Evolutionary conservation across 2,797 vertebrate genomes (phyloP).

Genomic region (Cossypha polioptera): DNA sequence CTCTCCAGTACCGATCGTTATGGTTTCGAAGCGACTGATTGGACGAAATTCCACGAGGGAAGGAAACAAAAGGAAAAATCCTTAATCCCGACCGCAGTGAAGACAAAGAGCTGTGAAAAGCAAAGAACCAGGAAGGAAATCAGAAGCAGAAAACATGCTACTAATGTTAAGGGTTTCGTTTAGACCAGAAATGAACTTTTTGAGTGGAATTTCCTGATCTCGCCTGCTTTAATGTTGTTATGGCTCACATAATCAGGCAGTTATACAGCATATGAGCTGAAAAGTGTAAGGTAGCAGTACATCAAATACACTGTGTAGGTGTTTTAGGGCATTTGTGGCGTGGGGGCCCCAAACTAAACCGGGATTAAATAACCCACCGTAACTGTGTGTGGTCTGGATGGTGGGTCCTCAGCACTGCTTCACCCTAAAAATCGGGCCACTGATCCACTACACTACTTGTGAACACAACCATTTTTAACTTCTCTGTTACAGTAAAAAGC

Average conservation of each 20-base stretch:
- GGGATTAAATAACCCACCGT: not conserved
- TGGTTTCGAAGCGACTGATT: not conserved
- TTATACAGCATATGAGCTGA: not conserved
- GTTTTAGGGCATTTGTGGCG: not conserved
- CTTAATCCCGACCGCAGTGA: not conserved
- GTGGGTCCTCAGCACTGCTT: not conserved
- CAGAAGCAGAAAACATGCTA: not conserved
- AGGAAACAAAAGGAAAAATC: not conserved
- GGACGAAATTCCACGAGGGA: too few relatives aligned
- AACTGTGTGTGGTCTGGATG: not conserved
- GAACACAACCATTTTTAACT: not conserved
- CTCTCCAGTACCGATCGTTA: accelerated
- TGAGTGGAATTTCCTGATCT: not conserved
- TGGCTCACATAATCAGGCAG: not conserved
- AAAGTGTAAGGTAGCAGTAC: not conserved
- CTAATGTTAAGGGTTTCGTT: not conserved
- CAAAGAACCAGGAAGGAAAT: not conserved
- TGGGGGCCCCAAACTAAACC: not conserved
- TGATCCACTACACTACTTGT: accelerated
- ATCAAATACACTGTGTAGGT: not conserved
- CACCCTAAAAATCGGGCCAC: not conserved
- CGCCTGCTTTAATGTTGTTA: not conserved
- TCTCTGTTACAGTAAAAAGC: not conserved
- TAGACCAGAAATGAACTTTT: not conserved
- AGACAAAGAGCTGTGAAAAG: not conserved